These are phyloP conservation scores for Tolmerus cingulatus DNA, from an alignment of 2,888 invertebrate species.

Conservation along the genomic window DNA sequence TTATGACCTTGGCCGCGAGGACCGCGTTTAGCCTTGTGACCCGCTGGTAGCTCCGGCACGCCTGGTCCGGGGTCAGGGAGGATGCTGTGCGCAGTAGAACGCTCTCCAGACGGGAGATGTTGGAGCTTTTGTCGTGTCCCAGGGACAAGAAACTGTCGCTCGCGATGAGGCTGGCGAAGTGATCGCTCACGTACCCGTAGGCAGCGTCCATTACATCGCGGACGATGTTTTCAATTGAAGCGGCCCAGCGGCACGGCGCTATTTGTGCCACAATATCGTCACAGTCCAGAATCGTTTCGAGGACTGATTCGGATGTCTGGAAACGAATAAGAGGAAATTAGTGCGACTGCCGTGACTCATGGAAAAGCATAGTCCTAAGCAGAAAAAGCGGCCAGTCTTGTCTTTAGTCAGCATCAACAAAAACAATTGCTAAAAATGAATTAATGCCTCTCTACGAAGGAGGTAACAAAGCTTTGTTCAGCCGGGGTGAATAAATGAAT, in stretches of 20 bases:
- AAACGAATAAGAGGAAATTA: conserved; percentile 32
- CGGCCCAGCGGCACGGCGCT: conserved; percentile 84
- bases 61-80: conserved; percentile 80
- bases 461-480: not conserved
- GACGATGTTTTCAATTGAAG: conserved; percentile 73
- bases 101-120: conserved; percentile 79
- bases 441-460: not conserved
- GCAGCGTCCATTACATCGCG: conserved; percentile 82
- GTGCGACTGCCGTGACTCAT: not conserved
- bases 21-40: conserved; percentile 62
- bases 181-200: conserved; percentile 79
- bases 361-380: not conserved
- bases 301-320: conserved; percentile 78
- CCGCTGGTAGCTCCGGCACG: conserved; percentile 77
- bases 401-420: not conserved
- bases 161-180: conserved; percentile 78
- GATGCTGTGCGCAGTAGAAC: conserved; percentile 81
- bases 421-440: not conserved
- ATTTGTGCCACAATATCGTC: conserved; percentile 80
- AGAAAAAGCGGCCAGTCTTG: not conserved
- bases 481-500: not conserved
- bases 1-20: conserved; percentile 61
- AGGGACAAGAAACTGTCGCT: conserved; percentile 73
- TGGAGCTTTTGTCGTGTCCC: conserved; percentile 76
- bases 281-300: conserved; percentile 85